Evolutionary conservation across 2,888 invertebrate species (phyloP).

Genomic region (Aspidapion aeneum): DNA sequence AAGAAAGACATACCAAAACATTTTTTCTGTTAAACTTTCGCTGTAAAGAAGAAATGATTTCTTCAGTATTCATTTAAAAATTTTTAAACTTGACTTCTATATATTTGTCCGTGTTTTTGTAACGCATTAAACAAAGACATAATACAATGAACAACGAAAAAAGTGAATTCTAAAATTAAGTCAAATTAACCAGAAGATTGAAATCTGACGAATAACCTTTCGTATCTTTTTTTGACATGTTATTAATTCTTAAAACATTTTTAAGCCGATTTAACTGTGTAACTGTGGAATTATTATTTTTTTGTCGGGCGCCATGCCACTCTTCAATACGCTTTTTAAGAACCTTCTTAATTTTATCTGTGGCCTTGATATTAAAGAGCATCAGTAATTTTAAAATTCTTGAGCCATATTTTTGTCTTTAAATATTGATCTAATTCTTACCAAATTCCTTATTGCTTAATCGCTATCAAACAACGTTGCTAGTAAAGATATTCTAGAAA

Average conservation of each 20-base stretch:
- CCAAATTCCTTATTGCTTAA: too few species aligned
- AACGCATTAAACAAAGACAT: not conserved
- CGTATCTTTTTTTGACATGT: not conserved
- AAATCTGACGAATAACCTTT: not conserved
- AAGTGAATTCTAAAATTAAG: not conserved
- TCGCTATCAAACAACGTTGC: too few species aligned
- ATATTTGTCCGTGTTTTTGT: not conserved
- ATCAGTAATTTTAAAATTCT: too few species aligned
- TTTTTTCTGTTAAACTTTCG: not conserved
- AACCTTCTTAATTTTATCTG: not conserved
- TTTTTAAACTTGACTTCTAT: not conserved
- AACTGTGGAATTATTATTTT: not conserved
- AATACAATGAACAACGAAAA: not conserved
- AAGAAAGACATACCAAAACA: not conserved
- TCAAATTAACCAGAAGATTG: not conserved
- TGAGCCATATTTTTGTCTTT: too few species aligned
- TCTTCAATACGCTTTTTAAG: not conserved
- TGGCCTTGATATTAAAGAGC: not conserved
- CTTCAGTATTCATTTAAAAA: not conserved
- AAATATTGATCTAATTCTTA: too few species aligned
- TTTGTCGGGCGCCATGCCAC: not conserved
- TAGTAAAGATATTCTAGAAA: too few species aligned
- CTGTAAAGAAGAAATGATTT: not conserved
- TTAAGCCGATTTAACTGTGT: not conserved
- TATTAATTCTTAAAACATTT: not conserved